Evolutionary conservation across 2,113 vertebrate species (phyloP).

Genomic region (Dromaius novaehollandiae): DNA sequence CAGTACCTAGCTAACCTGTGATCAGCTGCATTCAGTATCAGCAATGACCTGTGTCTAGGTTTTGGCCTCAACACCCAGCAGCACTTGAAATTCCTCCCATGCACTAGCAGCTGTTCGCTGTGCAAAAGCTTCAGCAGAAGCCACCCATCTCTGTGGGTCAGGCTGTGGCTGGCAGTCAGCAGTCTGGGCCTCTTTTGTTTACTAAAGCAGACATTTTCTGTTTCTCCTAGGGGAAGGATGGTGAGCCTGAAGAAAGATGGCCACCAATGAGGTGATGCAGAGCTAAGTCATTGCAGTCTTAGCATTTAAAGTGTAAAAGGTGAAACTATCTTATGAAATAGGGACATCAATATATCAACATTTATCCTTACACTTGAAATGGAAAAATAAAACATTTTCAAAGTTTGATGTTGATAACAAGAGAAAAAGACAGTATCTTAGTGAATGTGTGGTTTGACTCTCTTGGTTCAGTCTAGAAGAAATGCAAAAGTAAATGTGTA

Average conservation of each 20-base stretch:
- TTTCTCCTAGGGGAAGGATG: not conserved
- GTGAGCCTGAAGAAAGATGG: not conserved
- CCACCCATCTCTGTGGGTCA: no score
- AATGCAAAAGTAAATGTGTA: not conserved
- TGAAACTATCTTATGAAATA: not conserved
- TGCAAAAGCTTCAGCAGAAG: not conserved
- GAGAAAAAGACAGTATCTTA: not conserved
- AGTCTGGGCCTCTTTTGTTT: not conserved
- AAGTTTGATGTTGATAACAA: not conserved
- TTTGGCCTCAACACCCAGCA: not conserved
- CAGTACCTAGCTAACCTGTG: not conserved
- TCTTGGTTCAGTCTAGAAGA: not conserved
- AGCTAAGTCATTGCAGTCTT: not conserved
- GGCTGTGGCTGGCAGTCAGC: no score
- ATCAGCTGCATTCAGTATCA: not conserved
- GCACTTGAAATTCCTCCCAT: not conserved
- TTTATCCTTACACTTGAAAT: not conserved
- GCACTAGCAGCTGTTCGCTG: not conserved
- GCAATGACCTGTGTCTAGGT: no score
- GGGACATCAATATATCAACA: not conserved
- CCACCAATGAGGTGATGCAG: not conserved
- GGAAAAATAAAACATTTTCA: not conserved
- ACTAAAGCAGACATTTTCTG: not conserved
- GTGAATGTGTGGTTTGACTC: not conserved
- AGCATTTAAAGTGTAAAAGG: not conserved